These are phyloP conservation scores for Oncorhynchus clarkii DNA, from an alignment of 2,113 vertebrate species.

Conservation along the genomic window DNA sequence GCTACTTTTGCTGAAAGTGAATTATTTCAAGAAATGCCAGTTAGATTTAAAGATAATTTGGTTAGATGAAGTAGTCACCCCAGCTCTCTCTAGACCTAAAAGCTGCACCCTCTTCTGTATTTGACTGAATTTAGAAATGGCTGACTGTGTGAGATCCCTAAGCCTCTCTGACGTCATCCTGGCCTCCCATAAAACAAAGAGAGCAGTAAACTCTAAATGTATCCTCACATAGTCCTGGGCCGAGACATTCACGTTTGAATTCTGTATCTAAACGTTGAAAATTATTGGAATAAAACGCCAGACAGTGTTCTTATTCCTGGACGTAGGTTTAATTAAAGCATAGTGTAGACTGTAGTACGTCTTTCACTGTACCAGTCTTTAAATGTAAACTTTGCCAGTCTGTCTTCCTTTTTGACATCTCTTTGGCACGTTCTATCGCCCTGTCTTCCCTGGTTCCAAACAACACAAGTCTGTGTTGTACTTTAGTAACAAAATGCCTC, in stretches of 20 bases:
- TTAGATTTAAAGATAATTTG: too few relatives aligned
- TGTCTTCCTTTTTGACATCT: neutral
- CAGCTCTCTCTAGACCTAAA: neutral
- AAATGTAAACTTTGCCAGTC: neutral
- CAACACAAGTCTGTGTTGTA: conserved; percentile 15
- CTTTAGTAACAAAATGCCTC: conserved; percentile 15
- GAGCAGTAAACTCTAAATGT: conserved; percentile 15
- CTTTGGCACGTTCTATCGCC: conserved; percentile 28
- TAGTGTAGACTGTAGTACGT: neutral
- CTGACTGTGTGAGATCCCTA: conserved; percentile 11
- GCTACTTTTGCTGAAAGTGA: too few relatives aligned
- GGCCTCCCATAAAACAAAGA: conserved; percentile 19
- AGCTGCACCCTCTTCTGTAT: conserved; percentile 29
- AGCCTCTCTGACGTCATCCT: conserved; percentile 15
- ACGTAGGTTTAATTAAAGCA: neutral
- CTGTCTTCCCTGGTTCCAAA: conserved; percentile 38
- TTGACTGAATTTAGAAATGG: conserved; percentile 21
- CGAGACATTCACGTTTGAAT: neutral
- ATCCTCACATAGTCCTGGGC: neutral
- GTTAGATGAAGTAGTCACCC: too few relatives aligned
- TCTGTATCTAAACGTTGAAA: neutral
- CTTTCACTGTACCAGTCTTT: neutral
- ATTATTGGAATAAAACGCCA: neutral
- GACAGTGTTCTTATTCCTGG: neutral
- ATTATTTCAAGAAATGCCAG: too few relatives aligned